Evolutionary conservation across 2,797 vertebrate species (phyloP), one percentile per base, ranked within the genome.

Genomic region (Chloroceryle amazona): DNA sequence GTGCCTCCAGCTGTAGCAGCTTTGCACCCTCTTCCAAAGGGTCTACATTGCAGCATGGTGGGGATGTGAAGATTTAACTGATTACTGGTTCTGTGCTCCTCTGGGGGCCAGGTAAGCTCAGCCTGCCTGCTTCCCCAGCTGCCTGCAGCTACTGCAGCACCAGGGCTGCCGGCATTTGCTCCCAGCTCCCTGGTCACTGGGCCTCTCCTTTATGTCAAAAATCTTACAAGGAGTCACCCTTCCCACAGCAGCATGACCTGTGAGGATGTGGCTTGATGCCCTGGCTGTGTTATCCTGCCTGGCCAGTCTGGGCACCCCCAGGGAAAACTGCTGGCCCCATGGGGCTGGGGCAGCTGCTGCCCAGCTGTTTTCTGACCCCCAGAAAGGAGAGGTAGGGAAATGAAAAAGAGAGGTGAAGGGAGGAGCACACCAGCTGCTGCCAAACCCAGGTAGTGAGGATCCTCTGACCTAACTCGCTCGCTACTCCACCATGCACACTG

Each of bases 391-490:
- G 9, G 2, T 18, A 4, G 4, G 17, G 35, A 80, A 92, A 86
- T 7, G 10, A 7, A 89, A 71, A 47, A 39, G 52, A 46, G 21
- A 66, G 55, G 16, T 11, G 46, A 47, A 84, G 28, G 13, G 8
- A 57, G 21, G 60, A 70, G 17, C 7, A 60, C 86, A 61, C 23
- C 55, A 46, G 17, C 42, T 60, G 26, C 62, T 84, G n/a, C 11
- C 66, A 91, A 52, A 37, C 8, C 12, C 19, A 1, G 13, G 20
- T 19, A n/a, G 13, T 13, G 35, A 86, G 23, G 19, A 74, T 42
- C 55, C 47, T 76, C 39, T 19, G 26, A 5, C 8, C 10, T 44
- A 29, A 42, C 10, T 65, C 18, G 58, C 10, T 13, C 0, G 0
- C 10, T 39, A 4, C n/a, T 70, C 68, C 20, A 37, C n/a, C 3